A percentile compares a stretch with the other conserved stretches of the same genome.
phyloP scores from a whole-genome alignment of 92 coral and sea anemone species.

The Parazoanthus atlanticus region DNA sequence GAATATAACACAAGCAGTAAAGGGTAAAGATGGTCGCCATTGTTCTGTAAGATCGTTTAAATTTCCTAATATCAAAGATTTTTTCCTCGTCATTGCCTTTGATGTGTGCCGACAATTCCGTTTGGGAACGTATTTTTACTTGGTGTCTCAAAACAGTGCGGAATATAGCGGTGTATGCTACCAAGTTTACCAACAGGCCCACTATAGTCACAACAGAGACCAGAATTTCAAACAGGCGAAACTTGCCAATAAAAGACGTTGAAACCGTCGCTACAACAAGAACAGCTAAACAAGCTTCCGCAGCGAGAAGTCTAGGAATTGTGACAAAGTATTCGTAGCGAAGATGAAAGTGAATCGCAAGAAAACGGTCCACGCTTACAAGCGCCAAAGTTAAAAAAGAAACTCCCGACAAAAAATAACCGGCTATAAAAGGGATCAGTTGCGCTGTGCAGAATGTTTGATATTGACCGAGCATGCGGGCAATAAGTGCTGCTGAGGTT shows the following conservation, averaged over 20 bases:
- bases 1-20: constrained; percentile 29
- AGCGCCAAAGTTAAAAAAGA: constrained; percentile 37
- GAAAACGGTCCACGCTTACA: constrained; percentile 48
- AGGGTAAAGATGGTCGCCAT: constrained; percentile 30
- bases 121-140: constrained; percentile 7
- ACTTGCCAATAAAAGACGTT: not conserved
- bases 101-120: not conserved
- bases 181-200: constrained; percentile 4
- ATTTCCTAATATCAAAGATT: constrained; percentile 17
- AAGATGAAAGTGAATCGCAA: constrained; percentile 51
- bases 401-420: constrained; percentile 31
- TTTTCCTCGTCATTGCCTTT: not conserved
- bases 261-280: constrained; percentile 10
- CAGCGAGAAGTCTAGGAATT: constrained; percentile 27
- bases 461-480: constrained; percentile 19
- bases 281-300: not conserved
- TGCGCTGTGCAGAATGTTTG: constrained; percentile 20
- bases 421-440: not conserved
- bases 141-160: constrained; percentile 23
- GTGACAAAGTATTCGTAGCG: constrained; percentile 45
- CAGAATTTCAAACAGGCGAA: constrained; percentile 15
- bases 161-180: constrained; percentile 14
- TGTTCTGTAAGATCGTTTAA: constrained; percentile 37
- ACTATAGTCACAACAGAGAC: constrained; percentile 17
- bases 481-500: constrained; percentile 17